Conservation (phyloP, 2,797 vertebrate genomes). For the Gila robusta region DNA sequence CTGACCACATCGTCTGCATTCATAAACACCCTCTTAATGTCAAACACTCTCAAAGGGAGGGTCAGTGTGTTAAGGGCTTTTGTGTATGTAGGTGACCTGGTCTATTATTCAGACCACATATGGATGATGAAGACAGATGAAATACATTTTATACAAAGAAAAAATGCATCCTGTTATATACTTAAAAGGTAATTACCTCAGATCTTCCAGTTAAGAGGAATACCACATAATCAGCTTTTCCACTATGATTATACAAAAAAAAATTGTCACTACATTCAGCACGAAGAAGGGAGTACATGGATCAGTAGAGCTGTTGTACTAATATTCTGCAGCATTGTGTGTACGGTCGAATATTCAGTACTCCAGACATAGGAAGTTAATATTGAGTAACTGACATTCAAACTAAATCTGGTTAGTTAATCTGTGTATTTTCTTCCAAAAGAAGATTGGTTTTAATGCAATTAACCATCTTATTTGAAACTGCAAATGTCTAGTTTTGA, state of each 20-base stretch:
- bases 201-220: constrained; percentile 11
- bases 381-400: neutral
- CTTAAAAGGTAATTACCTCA: neutral
- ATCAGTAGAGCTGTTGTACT: neutral
- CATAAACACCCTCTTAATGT: constrained; percentile 36
- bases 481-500: neutral
- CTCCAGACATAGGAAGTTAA: neutral
- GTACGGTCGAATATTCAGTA: neutral
- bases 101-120: constrained; percentile 15
- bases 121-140: constrained; percentile 4
- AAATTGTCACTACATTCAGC: neutral
- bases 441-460: neutral
- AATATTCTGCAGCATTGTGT: neutral
- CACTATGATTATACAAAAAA: neutral
- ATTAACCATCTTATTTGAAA: neutral
- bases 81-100: constrained; percentile 6
- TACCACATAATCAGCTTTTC: neutral
- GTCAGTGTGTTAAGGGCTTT: constrained; percentile 25
- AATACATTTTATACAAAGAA: constrained; percentile 15
- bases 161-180: neutral
- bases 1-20: constrained; percentile 42
- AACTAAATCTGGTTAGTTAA: neutral
- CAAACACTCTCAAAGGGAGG: constrained; percentile 24
- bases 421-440: neutral
- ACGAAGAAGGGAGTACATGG: neutral